phyloP scores from a whole-genome alignment of 2,797 vertebrate genomes.

The Morus bassanus region DNA sequence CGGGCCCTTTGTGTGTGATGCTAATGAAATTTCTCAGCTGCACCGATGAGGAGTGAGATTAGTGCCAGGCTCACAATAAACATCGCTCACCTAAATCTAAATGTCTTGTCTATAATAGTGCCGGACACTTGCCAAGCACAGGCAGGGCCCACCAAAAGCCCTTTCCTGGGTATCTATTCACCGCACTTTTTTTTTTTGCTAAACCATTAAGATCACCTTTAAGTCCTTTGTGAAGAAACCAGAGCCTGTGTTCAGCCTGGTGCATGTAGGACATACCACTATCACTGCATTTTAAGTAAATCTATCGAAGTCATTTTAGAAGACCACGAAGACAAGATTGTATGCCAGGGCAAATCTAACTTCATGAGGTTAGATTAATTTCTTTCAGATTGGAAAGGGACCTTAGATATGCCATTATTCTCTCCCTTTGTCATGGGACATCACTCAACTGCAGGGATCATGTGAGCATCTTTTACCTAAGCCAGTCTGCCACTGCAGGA shows the following conservation, averaged over 20 bases:
- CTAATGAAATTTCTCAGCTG: conserved; percentile 47
- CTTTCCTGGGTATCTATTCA: not conserved
- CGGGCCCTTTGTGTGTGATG: not conserved
- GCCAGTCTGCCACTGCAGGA: not conserved
- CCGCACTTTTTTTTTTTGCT: not conserved
- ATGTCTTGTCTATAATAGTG: not conserved
- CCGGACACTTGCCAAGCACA: not conserved
- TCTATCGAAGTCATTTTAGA: conserved; percentile 1
- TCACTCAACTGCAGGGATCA: not conserved
- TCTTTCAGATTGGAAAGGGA: not conserved
- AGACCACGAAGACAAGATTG: not conserved
- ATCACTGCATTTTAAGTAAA: not conserved
- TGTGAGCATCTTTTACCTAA: not conserved
- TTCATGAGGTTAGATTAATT: not conserved
- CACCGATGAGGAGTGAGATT: not conserved
- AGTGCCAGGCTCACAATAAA: conserved; percentile 5
- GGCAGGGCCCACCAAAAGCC: not conserved
- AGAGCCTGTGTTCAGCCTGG: not conserved
- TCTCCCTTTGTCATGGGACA: not conserved
- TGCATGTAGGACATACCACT: not conserved
- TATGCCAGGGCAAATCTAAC: not conserved
- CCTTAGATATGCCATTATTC: not conserved
- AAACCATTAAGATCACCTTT: not conserved
- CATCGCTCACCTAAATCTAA: not conserved
- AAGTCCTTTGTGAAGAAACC: not conserved